phyloP scores from a whole-genome alignment of 2,113 vertebrate genomes.

The Indri indri region DNA sequence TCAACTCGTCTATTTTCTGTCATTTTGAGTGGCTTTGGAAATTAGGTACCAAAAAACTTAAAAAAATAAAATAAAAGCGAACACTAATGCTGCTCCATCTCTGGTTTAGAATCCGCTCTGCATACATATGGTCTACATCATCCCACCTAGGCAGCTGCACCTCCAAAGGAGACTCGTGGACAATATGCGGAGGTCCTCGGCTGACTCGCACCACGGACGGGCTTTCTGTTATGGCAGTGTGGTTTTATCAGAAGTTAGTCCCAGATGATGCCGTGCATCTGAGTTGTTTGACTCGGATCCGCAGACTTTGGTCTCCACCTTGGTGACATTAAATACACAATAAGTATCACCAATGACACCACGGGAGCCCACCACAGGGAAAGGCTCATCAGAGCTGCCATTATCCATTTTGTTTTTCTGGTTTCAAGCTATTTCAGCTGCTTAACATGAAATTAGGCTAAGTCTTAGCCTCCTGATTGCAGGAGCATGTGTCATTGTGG shows the following conservation, averaged over 20 bases:
- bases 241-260: background rate
- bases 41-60: background rate
- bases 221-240: background rate
- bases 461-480: background rate
- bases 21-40: background rate
- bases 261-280: background rate
- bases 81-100: background rate
- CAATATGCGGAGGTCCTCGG: background rate
- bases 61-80: background rate
- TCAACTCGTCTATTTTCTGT: background rate
- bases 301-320: background rate
- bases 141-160: background rate
- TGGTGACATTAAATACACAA: background rate
- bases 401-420: background rate
- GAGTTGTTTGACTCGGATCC: background rate
- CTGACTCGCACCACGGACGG: background rate
- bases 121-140: background rate
- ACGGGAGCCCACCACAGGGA: background rate
- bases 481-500: background rate
- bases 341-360: background rate
- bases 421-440: background rate
- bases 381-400: background rate
- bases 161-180: background rate
- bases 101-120: background rate
- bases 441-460: background rate